Evolutionary conservation across 2,797 vertebrate species (phyloP), one percentile per base, ranked within the genome.

Genomic region (Coregonus suidteri): DNA sequence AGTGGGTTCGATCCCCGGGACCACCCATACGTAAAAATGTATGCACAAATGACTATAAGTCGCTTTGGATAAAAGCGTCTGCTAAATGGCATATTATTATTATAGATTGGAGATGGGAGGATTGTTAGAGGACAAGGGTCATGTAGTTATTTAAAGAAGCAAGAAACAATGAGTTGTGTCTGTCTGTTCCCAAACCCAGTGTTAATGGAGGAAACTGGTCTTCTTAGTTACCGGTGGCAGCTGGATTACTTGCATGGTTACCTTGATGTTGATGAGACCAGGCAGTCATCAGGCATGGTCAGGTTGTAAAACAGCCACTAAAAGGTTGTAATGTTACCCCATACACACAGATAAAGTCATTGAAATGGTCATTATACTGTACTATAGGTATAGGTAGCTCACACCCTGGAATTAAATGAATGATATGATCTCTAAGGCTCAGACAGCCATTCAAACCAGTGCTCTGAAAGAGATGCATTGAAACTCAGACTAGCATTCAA

Each of bases 391-490:
- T 47, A 9, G 7, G 41, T 9, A 47, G 41, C 7, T 47, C 41
- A 47, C 1, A 2, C 7, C 41, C 41, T n/a, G 7, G 5, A 62
- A 62, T 62, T 62, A 62, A 59, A 59, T 59, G 7, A 25, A 62
- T 62, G n/a, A 62, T 62, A 62, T 62, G 59, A 62, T 25, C 59
- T 62, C 59, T 62, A 62, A 62, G 3, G 59, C 56, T 59, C n/a
- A 62, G 6, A 9, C 6, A 62, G 59, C 20, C 59, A 62, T 20
- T 62, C n/a, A 25, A 62, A 11, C 59, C n/a, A 62, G 59, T 62
- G 7, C 59, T 62, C 7, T 62, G 59, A 62, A 62, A 6, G 59
- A 62, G 59, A 11, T 20, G 11, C 18, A 59, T 6, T 59, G 56
- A n/a, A 59, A 20, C 18, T 59, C 6, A 59, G 18, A 59, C 56